These are phyloP conservation scores for Cyanoderma ruficeps DNA, from an alignment of 2,113 vertebrate genomes.

Conservation along the genomic window DNA sequence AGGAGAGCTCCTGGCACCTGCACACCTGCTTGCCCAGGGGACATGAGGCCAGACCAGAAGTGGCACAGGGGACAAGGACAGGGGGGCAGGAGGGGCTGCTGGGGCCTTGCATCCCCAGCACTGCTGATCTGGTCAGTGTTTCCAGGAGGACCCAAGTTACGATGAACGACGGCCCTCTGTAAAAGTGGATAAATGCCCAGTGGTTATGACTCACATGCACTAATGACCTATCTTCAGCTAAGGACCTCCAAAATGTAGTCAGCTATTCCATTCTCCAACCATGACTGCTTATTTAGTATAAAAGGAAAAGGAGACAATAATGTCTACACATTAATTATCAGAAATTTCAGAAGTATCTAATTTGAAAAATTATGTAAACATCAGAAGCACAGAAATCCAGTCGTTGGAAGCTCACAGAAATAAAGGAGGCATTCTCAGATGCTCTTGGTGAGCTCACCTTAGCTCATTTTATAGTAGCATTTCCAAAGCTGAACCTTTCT, in stretches of 20 bases:
- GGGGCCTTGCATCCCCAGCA: neutral
- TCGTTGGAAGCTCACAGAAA: neutral
- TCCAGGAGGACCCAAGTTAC: neutral
- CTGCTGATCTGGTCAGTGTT: neutral
- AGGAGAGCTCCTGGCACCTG: neutral
- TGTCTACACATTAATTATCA: neutral
- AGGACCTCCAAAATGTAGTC: neutral
- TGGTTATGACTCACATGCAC: fast-evolving
- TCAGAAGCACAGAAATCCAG: neutral
- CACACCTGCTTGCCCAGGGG: neutral
- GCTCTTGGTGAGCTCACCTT: neutral
- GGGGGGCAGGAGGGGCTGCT: neutral
- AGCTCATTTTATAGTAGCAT: neutral
- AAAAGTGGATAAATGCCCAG: neutral
- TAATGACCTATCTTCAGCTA: neutral
- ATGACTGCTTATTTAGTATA: neutral
- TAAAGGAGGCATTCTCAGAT: neutral
- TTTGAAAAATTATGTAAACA: neutral
- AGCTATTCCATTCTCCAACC: neutral
- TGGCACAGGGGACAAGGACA: neutral
- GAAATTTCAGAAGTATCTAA: neutral
- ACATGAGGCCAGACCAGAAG: neutral
- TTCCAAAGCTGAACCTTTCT: slow-evolving; percentile 51
- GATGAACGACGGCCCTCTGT: neutral
- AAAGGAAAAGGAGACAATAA: neutral